phyloP scores from a whole-genome alignment of 2,113 vertebrate species.

The Perognathus longimembris region DNA sequence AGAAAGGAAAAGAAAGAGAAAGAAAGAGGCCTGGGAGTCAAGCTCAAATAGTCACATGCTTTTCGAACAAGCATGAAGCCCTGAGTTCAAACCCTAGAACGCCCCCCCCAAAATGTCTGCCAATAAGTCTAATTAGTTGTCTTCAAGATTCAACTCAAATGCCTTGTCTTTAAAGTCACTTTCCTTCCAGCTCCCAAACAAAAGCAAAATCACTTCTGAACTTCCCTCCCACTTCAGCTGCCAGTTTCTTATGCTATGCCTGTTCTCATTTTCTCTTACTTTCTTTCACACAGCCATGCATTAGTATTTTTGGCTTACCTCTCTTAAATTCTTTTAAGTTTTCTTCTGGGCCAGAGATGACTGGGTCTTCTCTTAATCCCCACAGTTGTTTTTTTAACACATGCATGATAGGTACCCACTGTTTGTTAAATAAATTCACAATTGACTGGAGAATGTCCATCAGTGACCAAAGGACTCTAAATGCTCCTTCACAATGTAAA shows the following conservation, averaged over 20 bases:
- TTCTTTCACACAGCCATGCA: background rate
- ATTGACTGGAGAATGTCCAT: background rate
- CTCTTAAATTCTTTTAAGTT: background rate
- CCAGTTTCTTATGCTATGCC: background rate
- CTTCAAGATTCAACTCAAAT: constrained; percentile 14
- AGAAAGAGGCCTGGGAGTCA: too few species aligned
- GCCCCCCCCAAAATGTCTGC: background rate
- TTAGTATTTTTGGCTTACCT: background rate
- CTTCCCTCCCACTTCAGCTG: background rate
- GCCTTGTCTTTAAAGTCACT: background rate
- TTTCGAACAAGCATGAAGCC: too few species aligned
- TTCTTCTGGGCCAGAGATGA: background rate
- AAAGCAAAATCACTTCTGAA: background rate
- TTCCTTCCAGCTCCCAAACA: background rate
- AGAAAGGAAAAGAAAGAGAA: too few species aligned
- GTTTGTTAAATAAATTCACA: background rate
- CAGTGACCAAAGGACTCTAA: background rate
- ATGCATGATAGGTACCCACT: background rate
- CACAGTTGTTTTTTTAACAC: background rate
- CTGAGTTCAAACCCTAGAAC: too few species aligned
- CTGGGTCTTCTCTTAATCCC: background rate
- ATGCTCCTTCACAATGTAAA: background rate
- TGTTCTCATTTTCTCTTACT: constrained; percentile 8
- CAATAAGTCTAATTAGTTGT: background rate
- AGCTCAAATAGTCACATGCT: too few species aligned